Evolutionary conservation across 2,113 vertebrate genomes (phyloP), one percentile per base, ranked within the genome.

Genomic region (Scomber scombrus): DNA sequence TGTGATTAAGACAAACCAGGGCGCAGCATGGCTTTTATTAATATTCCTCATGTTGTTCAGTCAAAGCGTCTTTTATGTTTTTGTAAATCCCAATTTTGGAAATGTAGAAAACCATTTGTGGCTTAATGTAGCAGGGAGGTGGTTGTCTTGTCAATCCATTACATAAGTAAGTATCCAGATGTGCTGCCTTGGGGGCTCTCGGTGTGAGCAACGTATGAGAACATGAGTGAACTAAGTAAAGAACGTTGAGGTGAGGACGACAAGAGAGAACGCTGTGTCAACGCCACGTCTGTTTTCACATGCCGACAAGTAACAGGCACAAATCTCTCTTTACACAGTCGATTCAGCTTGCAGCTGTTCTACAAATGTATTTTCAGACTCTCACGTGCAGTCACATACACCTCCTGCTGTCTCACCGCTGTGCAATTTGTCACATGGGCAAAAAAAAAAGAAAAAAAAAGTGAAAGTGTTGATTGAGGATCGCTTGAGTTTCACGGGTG

Each of bases 381-480:
- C 52, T 26, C 73, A 21, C 74, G 15, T 14, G 18, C 34, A 21
- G 23, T 11, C 61, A 49, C 40, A 66, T 56, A 60, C 47, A 50
- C 56, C 47, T 47, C 77, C 50, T 21, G 26, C 46, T 54, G 57
- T 29, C 34, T 57, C 73, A 47, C 19, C 65, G 7, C 3, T 8
- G 68, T 40, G 16, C 19, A n/a, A 26, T 68, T 57, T 86, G 55
- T 74, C 88, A 84, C 82, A 11, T 10, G 19, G 12, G 50, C 10
- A 40, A 8, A 40, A 40, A 40, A 40, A 9, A 40, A 9, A 8
- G 1, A 8, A 40, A 43, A 31, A 64, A 58, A 12, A 55, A 13
- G 7, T 5, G 1, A 43, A 78, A 40, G 89, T 90, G 91, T 89
- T 89, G 85, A 92, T 90, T 89, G 75, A 78, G 67, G 50, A 40